Percentiles rank a stretch among this genome's conserved stretches.
Conservation (phyloP, 2,888 invertebrate genomes). For the Melanophora roralis region DNA sequence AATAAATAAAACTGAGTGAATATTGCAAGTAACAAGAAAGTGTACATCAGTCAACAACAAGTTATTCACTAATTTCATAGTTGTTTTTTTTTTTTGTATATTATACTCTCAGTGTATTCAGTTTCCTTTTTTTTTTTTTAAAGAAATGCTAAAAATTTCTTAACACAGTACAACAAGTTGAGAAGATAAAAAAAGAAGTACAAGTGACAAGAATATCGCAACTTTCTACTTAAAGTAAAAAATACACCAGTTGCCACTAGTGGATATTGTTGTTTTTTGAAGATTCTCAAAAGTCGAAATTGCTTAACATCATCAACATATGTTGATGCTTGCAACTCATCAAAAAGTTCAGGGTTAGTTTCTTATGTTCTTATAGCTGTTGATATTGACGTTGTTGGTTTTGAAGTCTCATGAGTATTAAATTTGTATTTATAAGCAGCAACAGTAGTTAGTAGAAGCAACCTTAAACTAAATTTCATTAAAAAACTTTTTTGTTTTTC, state of each 20-base stretch:
- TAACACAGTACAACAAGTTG: too few species aligned
- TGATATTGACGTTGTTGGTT: neutral
- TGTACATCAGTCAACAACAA: too few species aligned
- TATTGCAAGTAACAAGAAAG: too few species aligned
- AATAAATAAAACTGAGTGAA: too few species aligned
- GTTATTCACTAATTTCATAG: too few species aligned
- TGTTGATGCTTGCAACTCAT: slow-evolving; percentile 54
- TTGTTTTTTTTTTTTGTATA: too few species aligned
- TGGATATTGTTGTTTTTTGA: slow-evolving; percentile 7
- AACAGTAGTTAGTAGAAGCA: neutral
- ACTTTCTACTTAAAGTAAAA: neutral
- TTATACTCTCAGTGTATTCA: too few species aligned
- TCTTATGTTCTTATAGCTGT: slow-evolving; percentile 26
- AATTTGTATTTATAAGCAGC: slow-evolving; percentile 16
- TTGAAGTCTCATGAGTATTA: slow-evolving; percentile 18
- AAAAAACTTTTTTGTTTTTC: neutral
- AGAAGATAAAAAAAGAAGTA: too few species aligned
- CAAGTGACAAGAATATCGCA: too few species aligned
- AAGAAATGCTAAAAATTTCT: too few species aligned
- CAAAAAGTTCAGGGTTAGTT: slow-evolving; percentile 60
- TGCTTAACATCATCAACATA: slow-evolving; percentile 43
- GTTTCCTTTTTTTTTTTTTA: too few species aligned
- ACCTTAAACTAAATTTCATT: neutral
- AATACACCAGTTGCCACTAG: neutral
- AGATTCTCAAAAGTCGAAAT: slow-evolving; percentile 47